phyloP scores from a whole-genome alignment of 2,797 vertebrate species.

The Microchirus variegatus region DNA sequence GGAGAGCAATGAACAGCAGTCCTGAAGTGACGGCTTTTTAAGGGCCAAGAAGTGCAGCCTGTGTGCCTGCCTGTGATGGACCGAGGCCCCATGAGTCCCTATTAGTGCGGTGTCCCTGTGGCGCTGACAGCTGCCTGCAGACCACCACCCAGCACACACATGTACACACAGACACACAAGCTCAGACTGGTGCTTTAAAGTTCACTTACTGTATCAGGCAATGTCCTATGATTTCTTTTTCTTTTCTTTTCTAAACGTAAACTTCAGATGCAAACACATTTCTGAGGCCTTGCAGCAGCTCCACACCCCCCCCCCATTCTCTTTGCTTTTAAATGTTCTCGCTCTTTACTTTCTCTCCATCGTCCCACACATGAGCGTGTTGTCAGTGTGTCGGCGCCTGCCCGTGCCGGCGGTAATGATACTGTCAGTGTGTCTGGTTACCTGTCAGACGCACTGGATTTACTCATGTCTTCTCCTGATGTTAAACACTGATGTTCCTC shows the following conservation, averaged over 20 bases:
- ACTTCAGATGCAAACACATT: constrained; percentile 45
- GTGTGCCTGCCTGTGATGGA: constrained; percentile 70
- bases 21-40: constrained; percentile 72
- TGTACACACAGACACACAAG: constrained; percentile 46
- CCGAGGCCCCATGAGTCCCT: constrained; percentile 76
- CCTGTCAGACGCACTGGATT: constrained; percentile 75
- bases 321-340: constrained; percentile 31
- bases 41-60: constrained; percentile 66
- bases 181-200: constrained; percentile 44
- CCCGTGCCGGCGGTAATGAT: constrained; percentile 76
- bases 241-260: constrained; percentile 51
- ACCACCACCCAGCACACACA: constrained; percentile 65
- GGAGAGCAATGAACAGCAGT: constrained; percentile 57
- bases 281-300: constrained; percentile 5
- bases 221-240: constrained; percentile 52
- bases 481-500: constrained; percentile 77
- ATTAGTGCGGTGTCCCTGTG: constrained; percentile 82
- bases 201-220: constrained; percentile 11
- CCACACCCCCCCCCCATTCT: constrained; percentile 8
- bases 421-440: constrained; percentile 76
- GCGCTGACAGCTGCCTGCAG: constrained; percentile 82
- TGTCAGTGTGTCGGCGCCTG: constrained; percentile 70
- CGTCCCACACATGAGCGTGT: constrained; percentile 50
- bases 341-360: constrained; percentile 40
- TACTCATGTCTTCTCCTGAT: constrained; percentile 69